Base-by-base conservation (phyloP, 2,113 vertebrate genomes). In the Odocoileus hemionus region DNA sequence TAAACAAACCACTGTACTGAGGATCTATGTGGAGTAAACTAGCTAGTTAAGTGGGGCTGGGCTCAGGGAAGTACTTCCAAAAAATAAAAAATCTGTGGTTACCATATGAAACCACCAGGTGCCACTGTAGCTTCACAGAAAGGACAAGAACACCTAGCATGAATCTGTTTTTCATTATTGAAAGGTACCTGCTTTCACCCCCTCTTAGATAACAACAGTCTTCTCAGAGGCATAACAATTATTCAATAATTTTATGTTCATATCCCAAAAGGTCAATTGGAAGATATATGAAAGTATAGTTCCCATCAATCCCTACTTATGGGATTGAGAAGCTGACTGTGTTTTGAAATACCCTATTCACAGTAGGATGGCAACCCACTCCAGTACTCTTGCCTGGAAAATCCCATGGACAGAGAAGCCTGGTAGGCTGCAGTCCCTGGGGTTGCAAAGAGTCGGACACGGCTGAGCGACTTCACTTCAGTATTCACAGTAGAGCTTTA, bases 31-130 rank as follows among this genome's bases (percentile, higher is more conserved):
- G 83, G 14, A 50, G 36, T 54, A 76, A 92, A 78, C 33, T 33
- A 86, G 78, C 13, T 96, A 55, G 74, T 84, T 43, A 82, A 64
- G 36, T 7, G 36, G 36, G 36, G 47, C 12, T 45, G 60, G 47
- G 19, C 26, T 82, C 8, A n/a, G 28, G 14, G 12, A 85, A 79
- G 16, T 36, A 76, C n/a, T 79, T 36, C 1, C 45, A 83, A 87
- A 15, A 86, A 79, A 30, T 15, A 3, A 95, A 26, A 78, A 39
- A 58, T 19, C 61, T 85, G 64, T 45, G 36, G 19, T 97, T 91
- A 93, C 87, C 70, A 89, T 60, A 43, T 30, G 14, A 28, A 54
- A 78, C 97, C 98, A 96, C 96, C 93, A 98, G 98, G 87, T 95
- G 97, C 43, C 97, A 93, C 95, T 97, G 54, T 92, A 96, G 95